Percentiles rank a stretch among this genome's conserved stretches.
phyloP scores from a whole-genome alignment of 2,113 vertebrate species.

The Ailurus styani region DNA sequence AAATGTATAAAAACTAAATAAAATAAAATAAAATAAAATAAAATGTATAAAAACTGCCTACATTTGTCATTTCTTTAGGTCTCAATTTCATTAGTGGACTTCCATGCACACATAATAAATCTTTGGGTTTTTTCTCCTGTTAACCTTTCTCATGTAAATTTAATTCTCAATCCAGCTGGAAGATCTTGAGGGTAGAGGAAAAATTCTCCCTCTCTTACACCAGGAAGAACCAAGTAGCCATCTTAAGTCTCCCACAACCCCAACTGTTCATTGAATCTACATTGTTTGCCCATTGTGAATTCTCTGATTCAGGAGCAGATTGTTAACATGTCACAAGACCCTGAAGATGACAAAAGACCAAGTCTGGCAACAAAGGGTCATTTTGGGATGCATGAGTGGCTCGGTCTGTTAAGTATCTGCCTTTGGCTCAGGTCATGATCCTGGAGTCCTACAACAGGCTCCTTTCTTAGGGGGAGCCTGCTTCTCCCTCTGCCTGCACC shows the following conservation, averaged over 20 bases:
- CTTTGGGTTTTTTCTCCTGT: background rate
- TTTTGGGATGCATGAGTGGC: background rate
- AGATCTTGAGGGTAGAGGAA: background rate
- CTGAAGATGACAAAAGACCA: background rate
- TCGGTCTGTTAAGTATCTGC: no score
- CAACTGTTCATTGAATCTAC: background rate
- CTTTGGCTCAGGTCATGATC: no score
- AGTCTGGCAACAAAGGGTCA: background rate
- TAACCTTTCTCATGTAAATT: background rate
- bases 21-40: no score
- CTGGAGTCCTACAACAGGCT: no score
- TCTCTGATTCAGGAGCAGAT: background rate
- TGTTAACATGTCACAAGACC: background rate
- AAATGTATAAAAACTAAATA: background rate
- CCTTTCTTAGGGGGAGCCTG: no score
- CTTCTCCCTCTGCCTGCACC: no score
- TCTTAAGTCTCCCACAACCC: background rate
- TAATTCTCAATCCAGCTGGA: background rate
- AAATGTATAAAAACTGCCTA: background rate
- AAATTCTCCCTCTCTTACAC: background rate
- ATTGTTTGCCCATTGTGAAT: background rate
- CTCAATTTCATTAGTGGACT: background rate
- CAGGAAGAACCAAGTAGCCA: background rate
- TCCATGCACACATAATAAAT: background rate
- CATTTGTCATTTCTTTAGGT: background rate